Evolutionary conservation across 1,140 invertebrate genomes (phyloP), one percentile per base, ranked within the genome.

Genomic region (Chironomus striatipennis): DNA sequence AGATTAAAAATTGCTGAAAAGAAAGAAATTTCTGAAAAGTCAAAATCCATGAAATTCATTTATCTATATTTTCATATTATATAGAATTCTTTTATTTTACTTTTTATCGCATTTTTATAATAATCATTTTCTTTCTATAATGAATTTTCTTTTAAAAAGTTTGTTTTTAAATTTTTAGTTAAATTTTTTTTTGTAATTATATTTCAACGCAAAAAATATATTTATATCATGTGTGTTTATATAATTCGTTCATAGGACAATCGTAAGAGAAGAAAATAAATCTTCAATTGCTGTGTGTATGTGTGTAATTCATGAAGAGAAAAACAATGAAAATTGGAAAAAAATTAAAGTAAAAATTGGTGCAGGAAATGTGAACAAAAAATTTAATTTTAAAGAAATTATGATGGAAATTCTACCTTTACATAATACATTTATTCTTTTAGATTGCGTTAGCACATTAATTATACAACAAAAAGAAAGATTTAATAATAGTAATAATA

Each of bases 51-150:
- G 15, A n/a, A 57, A 57, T n/a, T n/a, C 12, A 57, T 12, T 7
- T 7, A 57, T 57, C 15, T 57, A 57, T 10, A 57, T 57, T 57
- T 57, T 57, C n/a, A 57, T 57, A 57, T 57, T 15, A 57, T 57
- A 57, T 57, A 57, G 47, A 57, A 57, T 57, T 57, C 24, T 34
- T 57, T 57, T 57, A 57, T 57, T 57, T 57, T n/a, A 15, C 47
- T 57, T 57, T 57, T 57, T 34, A 34, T 57, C 47, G n/a, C n/a
- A n/a, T 57, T 57, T n/a, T 57, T 57, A 57, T 57, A 57, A 57
- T 57, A n/a, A 5, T 47, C n/a, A n/a, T n/a, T 15, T 57, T 12
- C 47, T 57, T 15, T 47, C 8, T 47, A 15, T 47, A 57, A 57
- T 57, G 47, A 15, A 57, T 57, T 57, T 12, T 57, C 43, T 57